A percentile compares a stretch with the other conserved stretches of the same genome.
Evolutionary conservation across 2,113 vertebrate genomes (phyloP).

Genomic region (Nymphicus hollandicus): DNA sequence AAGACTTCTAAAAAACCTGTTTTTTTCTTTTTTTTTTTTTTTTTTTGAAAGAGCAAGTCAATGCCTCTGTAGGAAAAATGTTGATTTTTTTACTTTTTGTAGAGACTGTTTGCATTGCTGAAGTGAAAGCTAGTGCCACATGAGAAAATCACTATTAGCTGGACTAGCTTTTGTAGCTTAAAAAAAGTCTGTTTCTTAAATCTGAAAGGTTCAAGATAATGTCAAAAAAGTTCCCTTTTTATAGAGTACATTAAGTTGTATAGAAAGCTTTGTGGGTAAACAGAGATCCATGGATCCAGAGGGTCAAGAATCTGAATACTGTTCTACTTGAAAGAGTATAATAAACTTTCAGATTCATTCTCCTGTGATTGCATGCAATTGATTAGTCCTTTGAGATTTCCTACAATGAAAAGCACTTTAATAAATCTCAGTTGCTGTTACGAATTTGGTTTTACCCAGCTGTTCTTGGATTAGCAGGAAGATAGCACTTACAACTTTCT

Average conservation of each 20-base stretch:
- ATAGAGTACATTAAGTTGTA: neutral
- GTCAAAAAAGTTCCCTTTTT: neutral
- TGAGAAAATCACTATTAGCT: neutral
- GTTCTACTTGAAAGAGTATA: neutral
- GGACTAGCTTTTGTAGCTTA: neutral
- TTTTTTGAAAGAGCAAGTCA: neutral
- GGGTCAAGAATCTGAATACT: neutral
- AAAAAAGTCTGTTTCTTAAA: neutral
- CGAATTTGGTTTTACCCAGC: neutral
- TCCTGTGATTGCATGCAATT: neutral
- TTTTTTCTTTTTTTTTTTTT: neutral
- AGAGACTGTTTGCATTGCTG: neutral
- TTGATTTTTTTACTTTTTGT: constrained; percentile 1
- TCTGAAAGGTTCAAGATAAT: neutral
- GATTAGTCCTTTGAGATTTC: neutral
- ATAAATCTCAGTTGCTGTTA: neutral
- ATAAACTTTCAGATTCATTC: neutral
- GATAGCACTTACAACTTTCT: neutral
- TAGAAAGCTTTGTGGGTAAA: neutral
- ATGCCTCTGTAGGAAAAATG: neutral
- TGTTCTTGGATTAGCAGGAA: neutral
- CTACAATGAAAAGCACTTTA: neutral
- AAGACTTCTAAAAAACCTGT: neutral
- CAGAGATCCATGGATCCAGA: neutral
- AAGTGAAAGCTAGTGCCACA: neutral